phyloP scores from a whole-genome alignment of 2,113 vertebrate genomes.

The Peromyscus leucopus region DNA sequence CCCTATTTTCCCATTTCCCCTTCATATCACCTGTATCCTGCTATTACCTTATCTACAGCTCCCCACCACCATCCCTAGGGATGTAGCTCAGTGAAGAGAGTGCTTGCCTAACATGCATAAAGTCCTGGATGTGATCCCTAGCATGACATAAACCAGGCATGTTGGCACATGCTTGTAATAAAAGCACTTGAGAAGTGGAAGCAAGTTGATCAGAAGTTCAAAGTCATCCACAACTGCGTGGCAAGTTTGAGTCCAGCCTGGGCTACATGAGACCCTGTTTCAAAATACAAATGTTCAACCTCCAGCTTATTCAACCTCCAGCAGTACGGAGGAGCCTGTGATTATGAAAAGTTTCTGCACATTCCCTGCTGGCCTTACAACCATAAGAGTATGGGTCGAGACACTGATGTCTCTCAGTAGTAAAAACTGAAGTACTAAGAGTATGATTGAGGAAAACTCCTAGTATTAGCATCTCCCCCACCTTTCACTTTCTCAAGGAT shows the following conservation, averaged over 20 bases:
- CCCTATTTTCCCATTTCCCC: neutral
- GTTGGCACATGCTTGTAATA: neutral
- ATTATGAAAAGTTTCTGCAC: neutral
- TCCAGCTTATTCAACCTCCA: neutral
- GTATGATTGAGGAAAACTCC: neutral
- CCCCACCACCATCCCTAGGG: neutral
- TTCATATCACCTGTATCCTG: neutral
- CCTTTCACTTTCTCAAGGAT: neutral
- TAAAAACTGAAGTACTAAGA: neutral
- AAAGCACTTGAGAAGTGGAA: neutral
- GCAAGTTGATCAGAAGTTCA: neutral
- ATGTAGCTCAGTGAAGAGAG: neutral
- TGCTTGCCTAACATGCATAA: neutral
- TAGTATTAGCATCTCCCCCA: neutral
- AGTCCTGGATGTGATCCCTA: neutral
- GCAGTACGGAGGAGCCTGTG: accelerated
- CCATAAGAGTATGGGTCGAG: neutral
- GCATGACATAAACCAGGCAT: neutral
- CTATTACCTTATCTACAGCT: neutral
- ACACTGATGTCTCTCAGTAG: neutral
- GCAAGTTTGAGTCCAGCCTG: neutral
- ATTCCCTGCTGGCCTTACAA: neutral
- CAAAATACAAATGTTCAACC: neutral
- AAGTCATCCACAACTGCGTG: neutral
- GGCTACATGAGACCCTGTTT: no score